Evolutionary conservation across 1,140 invertebrate genomes (phyloP), one percentile per base, ranked within the genome.

Genomic region (Eriosoma lanigerum): DNA sequence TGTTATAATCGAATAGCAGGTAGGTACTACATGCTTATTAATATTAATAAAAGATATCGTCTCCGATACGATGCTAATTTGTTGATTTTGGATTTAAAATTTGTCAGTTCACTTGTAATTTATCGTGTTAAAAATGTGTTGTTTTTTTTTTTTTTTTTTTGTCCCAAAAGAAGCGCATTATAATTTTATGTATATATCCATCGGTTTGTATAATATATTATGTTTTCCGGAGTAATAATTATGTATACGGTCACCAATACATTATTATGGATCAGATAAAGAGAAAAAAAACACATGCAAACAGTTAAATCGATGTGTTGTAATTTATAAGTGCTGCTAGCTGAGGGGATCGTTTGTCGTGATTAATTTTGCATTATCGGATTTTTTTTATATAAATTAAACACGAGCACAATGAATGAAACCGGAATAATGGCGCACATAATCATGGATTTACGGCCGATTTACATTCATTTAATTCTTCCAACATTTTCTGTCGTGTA

Each of bases 221-320:
- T 68, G 64, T 68, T 68, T 68, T 68, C 21, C 38, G 21, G n/a
- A 15, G 64, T 68, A 68, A 68, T 68, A 46, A 68, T 24, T 46
- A 38, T 19, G n/a, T 46, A 8, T 10, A 2, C 66, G 44, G 44
- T 38, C 64, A 68, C 54, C 21, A 12, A 48, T 17, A 15, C 66
- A 21, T 68, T 68, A 24, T 26, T 48, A 24, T 26, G 44, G 44
- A 48, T 68, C 66, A 9, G 66, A 68, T 68, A 68, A 68, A 68
- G 12, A 58, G 21, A 56, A 56, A 21, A 68, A 12, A 68, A 48
- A 68, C 66, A 68, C 66, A 21, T 9, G 66, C 66, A 24, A 68
- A 68, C 66, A 24, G 13, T 68, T 46, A 68, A 68, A 68, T 48
- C 64, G 64, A 68, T 5, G 64, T 68, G n/a, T 68, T 17, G 21